These are phyloP conservation scores for Chaitophorus viminalis DNA, from an alignment of 2,888 invertebrate genomes.

Conservation along the genomic window DNA sequence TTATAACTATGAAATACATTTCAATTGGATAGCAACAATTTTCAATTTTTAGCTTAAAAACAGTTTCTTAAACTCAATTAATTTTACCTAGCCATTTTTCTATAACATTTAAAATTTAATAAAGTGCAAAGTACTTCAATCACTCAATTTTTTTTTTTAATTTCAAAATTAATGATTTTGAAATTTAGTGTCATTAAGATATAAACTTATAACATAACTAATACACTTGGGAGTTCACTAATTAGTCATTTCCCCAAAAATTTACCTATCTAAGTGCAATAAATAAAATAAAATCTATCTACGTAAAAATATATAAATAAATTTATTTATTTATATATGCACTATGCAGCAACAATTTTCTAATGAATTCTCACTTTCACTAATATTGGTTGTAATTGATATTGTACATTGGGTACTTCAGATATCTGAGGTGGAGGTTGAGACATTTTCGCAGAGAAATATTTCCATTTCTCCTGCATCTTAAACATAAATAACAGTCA, in stretches of 20 bases:
- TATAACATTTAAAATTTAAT: background rate
- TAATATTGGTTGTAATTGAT: slow-evolving; percentile 61
- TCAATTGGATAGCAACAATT: background rate
- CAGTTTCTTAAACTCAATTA: background rate
- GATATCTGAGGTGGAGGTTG: slow-evolving; percentile 62
- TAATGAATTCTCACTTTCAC: slow-evolving; percentile 57
- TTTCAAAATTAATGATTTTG: too few species aligned
- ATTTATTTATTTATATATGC: slow-evolving; percentile 11
- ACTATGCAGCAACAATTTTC: background rate
- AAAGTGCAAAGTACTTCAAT: background rate
- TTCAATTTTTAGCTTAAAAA: background rate
- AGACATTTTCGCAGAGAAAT: slow-evolving; percentile 70
- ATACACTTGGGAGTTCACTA: background rate
- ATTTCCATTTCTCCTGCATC: slow-evolving; percentile 90
- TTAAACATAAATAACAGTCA: slow-evolving; percentile 69
- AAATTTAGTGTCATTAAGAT: too few species aligned
- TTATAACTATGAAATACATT: background rate
- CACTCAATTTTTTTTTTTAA: too few species aligned
- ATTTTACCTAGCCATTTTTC: too few species aligned
- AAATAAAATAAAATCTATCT: background rate
- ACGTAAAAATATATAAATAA: slow-evolving; percentile 1
- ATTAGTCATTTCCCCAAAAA: background rate
- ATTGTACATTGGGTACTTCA: slow-evolving; percentile 60
- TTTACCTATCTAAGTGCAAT: background rate
- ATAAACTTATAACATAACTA: too few species aligned